Conservation (phyloP, 2,113 vertebrate species). For the Lepus timidus region DNA sequence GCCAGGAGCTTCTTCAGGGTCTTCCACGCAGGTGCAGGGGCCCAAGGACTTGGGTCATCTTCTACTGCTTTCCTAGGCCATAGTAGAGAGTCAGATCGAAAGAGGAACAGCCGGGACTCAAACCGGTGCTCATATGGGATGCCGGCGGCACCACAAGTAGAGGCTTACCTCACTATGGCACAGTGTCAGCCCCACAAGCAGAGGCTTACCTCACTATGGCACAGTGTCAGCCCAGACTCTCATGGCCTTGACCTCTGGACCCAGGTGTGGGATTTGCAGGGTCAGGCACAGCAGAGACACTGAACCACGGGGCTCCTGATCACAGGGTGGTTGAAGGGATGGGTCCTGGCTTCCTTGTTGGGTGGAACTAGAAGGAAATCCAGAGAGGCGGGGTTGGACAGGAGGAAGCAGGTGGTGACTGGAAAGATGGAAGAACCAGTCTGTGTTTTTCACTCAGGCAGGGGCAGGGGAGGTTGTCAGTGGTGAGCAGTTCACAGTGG, state of each 20-base stretch:
- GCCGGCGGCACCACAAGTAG: too few relatives aligned
- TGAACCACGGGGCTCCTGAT: neutral
- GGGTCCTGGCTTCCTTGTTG: neutral
- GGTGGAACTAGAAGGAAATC: neutral
- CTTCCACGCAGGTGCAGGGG: too few relatives aligned
- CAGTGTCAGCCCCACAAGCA: too few relatives aligned
- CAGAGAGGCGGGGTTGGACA: neutral
- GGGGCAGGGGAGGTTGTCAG: neutral
- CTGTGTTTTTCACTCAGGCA: neutral
- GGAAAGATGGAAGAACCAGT: neutral
- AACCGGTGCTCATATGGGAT: too few relatives aligned
- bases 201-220: too few relatives aligned
- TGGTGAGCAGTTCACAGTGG: neutral
- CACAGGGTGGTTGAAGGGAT: neutral
- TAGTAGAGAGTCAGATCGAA: too few relatives aligned
- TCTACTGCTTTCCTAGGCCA: too few relatives aligned
- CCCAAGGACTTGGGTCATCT: too few relatives aligned
- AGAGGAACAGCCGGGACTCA: too few relatives aligned
- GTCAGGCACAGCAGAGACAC: neutral
- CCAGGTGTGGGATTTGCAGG: neutral
- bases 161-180: too few relatives aligned
- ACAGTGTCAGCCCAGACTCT: too few relatives aligned
- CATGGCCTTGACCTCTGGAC: neutral
- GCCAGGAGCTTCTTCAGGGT: too few relatives aligned
- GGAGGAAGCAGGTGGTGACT: neutral